A percentile compares a stretch with the other conserved stretches of the same genome.
Evolutionary conservation across 2,797 vertebrate species (phyloP).

Genomic region (Limnodromus scolopaceus): DNA sequence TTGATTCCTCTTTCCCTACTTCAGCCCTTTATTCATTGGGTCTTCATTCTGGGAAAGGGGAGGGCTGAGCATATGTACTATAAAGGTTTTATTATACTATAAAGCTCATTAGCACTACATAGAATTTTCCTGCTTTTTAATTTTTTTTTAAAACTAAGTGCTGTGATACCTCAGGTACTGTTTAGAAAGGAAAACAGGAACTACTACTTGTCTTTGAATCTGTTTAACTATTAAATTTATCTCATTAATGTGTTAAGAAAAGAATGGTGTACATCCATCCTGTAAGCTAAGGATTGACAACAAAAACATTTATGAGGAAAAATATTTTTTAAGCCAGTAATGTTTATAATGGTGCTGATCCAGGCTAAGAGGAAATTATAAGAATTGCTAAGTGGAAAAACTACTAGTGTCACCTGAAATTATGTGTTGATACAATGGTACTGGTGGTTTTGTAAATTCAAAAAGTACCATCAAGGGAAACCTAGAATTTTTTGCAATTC

Average conservation of each 20-base stretch:
- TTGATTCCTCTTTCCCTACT: slow-evolving; percentile 20
- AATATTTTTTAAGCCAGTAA: background rate
- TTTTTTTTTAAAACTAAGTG: background rate
- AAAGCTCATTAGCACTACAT: background rate
- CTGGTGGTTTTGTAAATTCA: background rate
- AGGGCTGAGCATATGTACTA: background rate
- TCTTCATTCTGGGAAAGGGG: slow-evolving; percentile 26
- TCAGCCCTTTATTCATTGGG: slow-evolving; percentile 49
- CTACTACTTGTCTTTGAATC: background rate
- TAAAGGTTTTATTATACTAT: background rate
- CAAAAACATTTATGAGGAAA: background rate
- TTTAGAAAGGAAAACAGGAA: background rate
- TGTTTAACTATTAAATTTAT: background rate
- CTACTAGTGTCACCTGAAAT: background rate
- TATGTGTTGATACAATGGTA: background rate
- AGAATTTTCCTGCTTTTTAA: slow-evolving; percentile 22
- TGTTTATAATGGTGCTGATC: background rate
- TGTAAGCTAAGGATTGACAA: background rate
- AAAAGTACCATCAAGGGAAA: background rate
- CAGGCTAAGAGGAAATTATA: background rate
- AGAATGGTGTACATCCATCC: background rate
- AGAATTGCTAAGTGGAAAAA: background rate
- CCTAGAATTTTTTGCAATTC: background rate
- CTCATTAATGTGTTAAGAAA: background rate
- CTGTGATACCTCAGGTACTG: background rate